Evolutionary conservation across 2,797 vertebrate genomes (phyloP), one percentile per base, ranked within the genome.

Genomic region (Graptemys geographica): DNA sequence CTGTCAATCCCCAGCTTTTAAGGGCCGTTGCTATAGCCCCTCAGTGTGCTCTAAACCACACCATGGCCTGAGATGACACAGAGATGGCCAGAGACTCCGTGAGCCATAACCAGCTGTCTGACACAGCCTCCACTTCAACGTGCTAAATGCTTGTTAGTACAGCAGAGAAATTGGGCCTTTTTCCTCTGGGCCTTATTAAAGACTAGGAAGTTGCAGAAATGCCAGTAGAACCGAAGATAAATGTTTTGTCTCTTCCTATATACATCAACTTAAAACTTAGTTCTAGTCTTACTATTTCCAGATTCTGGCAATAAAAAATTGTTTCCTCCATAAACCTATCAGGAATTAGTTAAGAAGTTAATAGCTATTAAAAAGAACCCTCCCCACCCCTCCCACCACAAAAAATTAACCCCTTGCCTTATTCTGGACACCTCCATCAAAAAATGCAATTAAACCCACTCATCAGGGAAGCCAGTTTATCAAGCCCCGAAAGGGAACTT

Each of bases 401-500:
- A 65, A 44, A 23, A 76, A 47, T 47, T 76, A 28, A 47, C 7
- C 41, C 7, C 13, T 76, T 76, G 11, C n/a, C 65, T 69, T 37
- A 69, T 37, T 69, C n/a, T 69, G n/a, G 8, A 37, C 37, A 69
- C 8, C 44, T 47, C 72, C 6, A 76, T n/a, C 65, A 37, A 37
- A 62, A n/a, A 21, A 18, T 69, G 8, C 78, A 88, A 8, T 21
- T 86, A 85, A 90, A 84, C 56, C 53, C 55, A 44, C 51, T 95
- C 55, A 90, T 87, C 87, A 96, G 93, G 62, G 55, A 89, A 18
- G 33, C 87, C 8, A 19, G 13, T 49, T 76, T 94, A 96, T 89
- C 92, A 69, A 87, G 72, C 90, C 88, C 25, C 79, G 25, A 79
- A 52, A 79, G 85, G 79, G 65, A 53, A 91, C 51, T 81, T 94